Evolutionary conservation across 2,113 vertebrate species (phyloP).

Genomic region (Amazona vittata): DNA sequence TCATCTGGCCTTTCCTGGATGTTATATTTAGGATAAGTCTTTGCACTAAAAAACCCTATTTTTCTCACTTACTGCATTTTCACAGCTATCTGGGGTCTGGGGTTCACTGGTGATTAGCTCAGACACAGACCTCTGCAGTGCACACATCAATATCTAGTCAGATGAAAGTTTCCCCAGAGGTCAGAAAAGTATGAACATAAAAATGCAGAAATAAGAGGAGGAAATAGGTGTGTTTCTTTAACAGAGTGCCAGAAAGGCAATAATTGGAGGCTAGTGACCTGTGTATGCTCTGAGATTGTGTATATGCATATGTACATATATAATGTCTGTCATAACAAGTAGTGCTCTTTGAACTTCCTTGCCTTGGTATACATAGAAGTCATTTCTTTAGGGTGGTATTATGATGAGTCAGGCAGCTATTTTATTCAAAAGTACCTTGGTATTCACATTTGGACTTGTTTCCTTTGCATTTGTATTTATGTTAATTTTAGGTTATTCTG

Average conservation of each 20-base stretch:
- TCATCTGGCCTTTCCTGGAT: neutral
- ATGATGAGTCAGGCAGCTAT: neutral
- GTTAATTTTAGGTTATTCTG: neutral
- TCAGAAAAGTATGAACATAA: neutral
- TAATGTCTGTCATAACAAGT: neutral
- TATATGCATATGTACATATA: neutral
- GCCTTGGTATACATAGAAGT: neutral
- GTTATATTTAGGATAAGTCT: neutral
- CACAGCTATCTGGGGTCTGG: too few species aligned
- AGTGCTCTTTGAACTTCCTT: neutral
- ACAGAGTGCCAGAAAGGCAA: neutral
- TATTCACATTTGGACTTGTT: neutral
- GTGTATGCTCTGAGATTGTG: neutral
- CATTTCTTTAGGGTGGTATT: neutral
- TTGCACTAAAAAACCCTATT: neutral
- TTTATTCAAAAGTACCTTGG: neutral
- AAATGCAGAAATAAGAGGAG: neutral
- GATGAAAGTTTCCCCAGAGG: neutral
- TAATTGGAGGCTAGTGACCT: neutral
- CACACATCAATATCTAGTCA: neutral
- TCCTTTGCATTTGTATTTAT: neutral
- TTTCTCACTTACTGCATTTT: neutral
- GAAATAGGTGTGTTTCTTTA: rapidly evolving
- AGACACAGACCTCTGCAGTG: neutral
- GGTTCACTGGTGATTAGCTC: neutral